Conservation (phyloP, 2,113 vertebrate species). For the Cisticola juncidis region DNA sequence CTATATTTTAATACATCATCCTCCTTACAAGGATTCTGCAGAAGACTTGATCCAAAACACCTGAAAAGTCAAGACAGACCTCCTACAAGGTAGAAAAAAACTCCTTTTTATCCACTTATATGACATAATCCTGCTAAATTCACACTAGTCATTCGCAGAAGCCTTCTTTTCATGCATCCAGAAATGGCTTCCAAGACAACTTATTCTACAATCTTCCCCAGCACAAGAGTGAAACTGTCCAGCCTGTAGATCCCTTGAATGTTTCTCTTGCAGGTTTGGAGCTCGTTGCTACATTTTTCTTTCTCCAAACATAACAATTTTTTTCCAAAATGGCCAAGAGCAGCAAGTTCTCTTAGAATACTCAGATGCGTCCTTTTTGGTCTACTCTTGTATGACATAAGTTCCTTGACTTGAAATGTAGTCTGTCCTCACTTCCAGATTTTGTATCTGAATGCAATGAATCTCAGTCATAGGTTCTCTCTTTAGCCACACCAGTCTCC, state of each 20-base stretch:
- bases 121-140: not conserved
- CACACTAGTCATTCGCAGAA: not conserved
- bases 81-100: not conserved
- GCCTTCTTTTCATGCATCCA: not conserved
- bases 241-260: not conserved
- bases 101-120: not conserved
- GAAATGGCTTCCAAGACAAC: not conserved
- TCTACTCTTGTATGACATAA: not conserved
- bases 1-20: not conserved
- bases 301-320: not conserved
- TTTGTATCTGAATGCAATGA: not conserved
- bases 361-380: not conserved
- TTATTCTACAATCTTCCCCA: not conserved
- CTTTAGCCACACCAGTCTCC: not conserved
- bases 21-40: not conserved
- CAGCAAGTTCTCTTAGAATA: not conserved
- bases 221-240: not conserved
- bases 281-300: not conserved
- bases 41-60: not conserved
- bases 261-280: not conserved
- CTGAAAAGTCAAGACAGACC: not conserved
- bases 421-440: not conserved
- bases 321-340: not conserved
- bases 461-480: not conserved
- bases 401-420: not conserved